Evolutionary conservation across 2,113 vertebrate species (phyloP).

Genomic region (Ictalurus punctatus): DNA sequence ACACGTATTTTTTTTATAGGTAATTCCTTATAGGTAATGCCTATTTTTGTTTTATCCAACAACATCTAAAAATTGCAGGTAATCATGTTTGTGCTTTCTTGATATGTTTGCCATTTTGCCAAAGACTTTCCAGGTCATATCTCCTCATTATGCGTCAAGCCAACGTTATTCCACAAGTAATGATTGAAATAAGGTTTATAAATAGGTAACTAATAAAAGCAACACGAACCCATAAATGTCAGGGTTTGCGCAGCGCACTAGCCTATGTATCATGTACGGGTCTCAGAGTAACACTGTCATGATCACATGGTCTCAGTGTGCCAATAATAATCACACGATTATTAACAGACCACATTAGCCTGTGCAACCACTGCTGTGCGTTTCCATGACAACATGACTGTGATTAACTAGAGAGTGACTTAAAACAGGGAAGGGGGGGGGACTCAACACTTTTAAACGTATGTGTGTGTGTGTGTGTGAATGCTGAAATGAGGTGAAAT

Average conservation of each 20-base stretch:
- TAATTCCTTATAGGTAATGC: neutral
- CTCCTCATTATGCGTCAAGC: neutral
- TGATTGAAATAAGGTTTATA: neutral
- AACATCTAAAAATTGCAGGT: neutral
- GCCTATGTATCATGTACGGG: neutral
- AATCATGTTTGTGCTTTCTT: too few species aligned
- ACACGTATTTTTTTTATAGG: too few species aligned
- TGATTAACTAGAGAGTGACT: slow-evolving; percentile 42
- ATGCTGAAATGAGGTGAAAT: neutral
- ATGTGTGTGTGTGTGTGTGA: neutral
- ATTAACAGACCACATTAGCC: slow-evolving; percentile 45
- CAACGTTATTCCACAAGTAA: neutral
- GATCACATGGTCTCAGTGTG: neutral
- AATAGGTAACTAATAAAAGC: neutral
- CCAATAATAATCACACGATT: slow-evolving; percentile 35
- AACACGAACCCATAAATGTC: neutral
- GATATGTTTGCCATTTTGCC: neutral
- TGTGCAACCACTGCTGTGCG: slow-evolving; percentile 22
- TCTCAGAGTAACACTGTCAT: neutral
- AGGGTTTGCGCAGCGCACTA: neutral
- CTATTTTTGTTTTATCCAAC: neutral
- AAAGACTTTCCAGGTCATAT: neutral
- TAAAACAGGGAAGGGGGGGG: neutral
- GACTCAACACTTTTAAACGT: neutral
- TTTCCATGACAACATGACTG: slow-evolving; percentile 64